These are phyloP conservation scores for Parambassis ranga DNA, from an alignment of 2,797 vertebrate species.

Conservation along the genomic window DNA sequence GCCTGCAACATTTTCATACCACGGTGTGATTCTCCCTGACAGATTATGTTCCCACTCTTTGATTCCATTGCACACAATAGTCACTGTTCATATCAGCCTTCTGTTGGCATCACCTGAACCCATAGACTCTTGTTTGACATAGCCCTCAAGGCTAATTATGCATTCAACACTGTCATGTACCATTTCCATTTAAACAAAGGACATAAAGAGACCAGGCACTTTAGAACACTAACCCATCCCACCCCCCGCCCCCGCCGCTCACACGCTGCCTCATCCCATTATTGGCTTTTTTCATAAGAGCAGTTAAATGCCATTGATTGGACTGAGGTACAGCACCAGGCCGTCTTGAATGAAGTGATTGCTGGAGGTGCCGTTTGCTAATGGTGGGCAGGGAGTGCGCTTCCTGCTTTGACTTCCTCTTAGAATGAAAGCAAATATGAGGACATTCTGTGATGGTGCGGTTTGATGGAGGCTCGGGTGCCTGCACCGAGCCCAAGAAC, in stretches of 20 bases:
- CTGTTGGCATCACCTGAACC: slow-evolving; percentile 33
- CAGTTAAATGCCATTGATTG: slow-evolving; percentile 81
- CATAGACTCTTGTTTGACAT: slow-evolving; percentile 38
- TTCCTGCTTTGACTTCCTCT: slow-evolving; percentile 64
- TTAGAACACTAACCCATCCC: slow-evolving; percentile 52
- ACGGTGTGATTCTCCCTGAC: slow-evolving; percentile 4
- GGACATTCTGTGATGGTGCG: slow-evolving; percentile 48
- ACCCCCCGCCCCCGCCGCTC: slow-evolving; percentile 37
- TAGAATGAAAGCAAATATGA: slow-evolving; percentile 40
- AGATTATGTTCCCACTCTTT: slow-evolving; percentile 1
- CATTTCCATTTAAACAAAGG: slow-evolving; percentile 72
- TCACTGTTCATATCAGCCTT: slow-evolving; percentile 5
- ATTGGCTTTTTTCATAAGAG: slow-evolving; percentile 73
- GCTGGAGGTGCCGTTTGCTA: slow-evolving; percentile 60
- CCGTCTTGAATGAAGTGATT: slow-evolving; percentile 72
- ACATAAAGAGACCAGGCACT: slow-evolving; percentile 59
- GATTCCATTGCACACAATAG: neutral
- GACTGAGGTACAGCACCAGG: slow-evolving; percentile 58
- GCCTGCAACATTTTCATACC: slow-evolving; percentile 10
- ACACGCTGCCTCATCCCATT: slow-evolving; percentile 73
- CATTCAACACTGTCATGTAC: slow-evolving; percentile 62
- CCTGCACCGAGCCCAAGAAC: slow-evolving; percentile 30
- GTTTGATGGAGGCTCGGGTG: slow-evolving; percentile 62
- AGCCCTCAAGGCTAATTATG: slow-evolving; percentile 48
- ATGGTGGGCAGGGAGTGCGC: slow-evolving; percentile 56